These are phyloP conservation scores for Stylophora pistillata DNA, from an alignment of 64 coral and sea anemone genomes.

Conservation along the genomic window DNA sequence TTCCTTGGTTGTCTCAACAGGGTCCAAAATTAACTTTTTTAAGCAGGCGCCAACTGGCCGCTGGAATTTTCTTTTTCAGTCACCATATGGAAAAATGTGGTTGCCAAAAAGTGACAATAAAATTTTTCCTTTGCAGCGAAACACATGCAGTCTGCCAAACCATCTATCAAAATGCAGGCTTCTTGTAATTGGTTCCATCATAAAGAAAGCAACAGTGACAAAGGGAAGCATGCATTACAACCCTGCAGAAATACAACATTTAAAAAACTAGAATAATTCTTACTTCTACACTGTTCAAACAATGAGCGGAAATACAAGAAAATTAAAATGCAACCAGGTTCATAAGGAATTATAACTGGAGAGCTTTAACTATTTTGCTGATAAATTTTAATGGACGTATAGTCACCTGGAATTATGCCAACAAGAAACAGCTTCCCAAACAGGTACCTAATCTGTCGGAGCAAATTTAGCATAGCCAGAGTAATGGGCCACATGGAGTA, in stretches of 20 bases:
- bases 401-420: slow-evolving; percentile 57
- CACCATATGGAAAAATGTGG: too few relatives aligned
- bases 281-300: slow-evolving; percentile 5
- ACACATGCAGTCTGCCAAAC: slow-evolving; percentile 12
- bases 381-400: slow-evolving; percentile 2
- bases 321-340: slow-evolving; percentile 30
- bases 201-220: slow-evolving; percentile 13
- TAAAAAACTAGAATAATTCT: too few relatives aligned
- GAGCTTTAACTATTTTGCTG: slow-evolving; percentile 27
- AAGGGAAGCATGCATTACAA: slow-evolving; percentile 21
- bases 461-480: slow-evolving; percentile 37
- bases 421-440: slow-evolving; percentile 48
- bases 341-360: slow-evolving; percentile 7
- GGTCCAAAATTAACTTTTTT: too few relatives aligned
- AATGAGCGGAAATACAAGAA: neutral
- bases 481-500: slow-evolving; percentile 64
- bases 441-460: slow-evolving; percentile 18
- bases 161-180: slow-evolving; percentile 5
- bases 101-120: too few relatives aligned
- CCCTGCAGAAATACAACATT: neutral
- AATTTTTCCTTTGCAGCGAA: too few relatives aligned
- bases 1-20: too few relatives aligned
- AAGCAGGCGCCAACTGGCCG: too few relatives aligned
- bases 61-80: too few relatives aligned
- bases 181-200: slow-evolving; percentile 26